These are phyloP conservation scores for Rhineura floridana DNA, from an alignment of 2,113 vertebrate genomes.

Conservation along the genomic window DNA sequence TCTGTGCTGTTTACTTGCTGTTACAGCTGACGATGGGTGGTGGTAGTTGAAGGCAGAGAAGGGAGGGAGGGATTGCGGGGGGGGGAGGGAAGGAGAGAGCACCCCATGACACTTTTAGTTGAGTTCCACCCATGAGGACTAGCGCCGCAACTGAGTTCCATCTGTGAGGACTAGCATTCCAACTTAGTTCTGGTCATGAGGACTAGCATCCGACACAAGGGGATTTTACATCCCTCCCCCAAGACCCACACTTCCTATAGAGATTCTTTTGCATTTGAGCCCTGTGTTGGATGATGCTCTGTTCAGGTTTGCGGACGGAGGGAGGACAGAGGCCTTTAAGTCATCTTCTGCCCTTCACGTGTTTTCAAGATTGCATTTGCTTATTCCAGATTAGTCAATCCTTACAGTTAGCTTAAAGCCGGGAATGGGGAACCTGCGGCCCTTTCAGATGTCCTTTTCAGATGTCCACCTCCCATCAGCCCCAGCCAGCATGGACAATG, in stretches of 20 bases:
- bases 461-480: too few relatives aligned
- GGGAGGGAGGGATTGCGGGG: not conserved
- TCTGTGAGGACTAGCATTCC: too few relatives aligned
- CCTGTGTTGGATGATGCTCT: too few relatives aligned
- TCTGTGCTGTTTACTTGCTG: slow-evolving; percentile 47
- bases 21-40: not conserved
- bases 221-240: too few relatives aligned
- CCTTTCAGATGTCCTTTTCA: too few relatives aligned
- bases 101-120: too few relatives aligned
- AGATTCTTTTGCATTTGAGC: too few relatives aligned
- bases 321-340: too few relatives aligned
- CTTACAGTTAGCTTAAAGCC: not conserved
- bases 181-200: not conserved
- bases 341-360: not conserved
- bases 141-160: too few relatives aligned
- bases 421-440: too few relatives aligned
- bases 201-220: not conserved
- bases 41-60: not conserved
- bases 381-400: not conserved
- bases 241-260: too few relatives aligned
- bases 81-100: not conserved
- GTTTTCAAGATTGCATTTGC: not conserved
- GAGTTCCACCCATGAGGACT: not conserved
- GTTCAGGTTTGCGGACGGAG: not conserved
- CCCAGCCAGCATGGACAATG: too few relatives aligned